phyloP scores from a whole-genome alignment of 1,140 invertebrate genomes.

The Camponotus floridanus region DNA sequence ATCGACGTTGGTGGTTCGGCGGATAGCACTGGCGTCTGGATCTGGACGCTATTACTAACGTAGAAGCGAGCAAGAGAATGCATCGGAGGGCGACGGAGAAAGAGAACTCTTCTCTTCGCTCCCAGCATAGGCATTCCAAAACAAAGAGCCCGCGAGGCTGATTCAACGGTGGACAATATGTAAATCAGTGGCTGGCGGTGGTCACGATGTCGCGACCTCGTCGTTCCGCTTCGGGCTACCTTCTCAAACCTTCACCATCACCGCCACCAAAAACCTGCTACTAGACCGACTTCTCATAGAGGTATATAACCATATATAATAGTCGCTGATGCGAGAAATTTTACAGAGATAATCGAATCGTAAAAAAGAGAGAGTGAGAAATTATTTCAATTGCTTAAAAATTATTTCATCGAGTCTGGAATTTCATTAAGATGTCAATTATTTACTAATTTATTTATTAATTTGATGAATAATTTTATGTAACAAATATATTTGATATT shows the following conservation, averaged over 20 bases:
- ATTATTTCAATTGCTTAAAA: not conserved
- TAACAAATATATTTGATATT: not conserved
- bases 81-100: conserved; percentile 48
- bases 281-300: conserved; percentile 77
- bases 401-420: not conserved
- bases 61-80: conserved; percentile 67
- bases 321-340: conserved; percentile 52
- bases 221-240: conserved; percentile 79
- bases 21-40: conserved; percentile 82
- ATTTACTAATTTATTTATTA: not conserved
- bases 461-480: conserved; percentile 2
- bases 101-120: conserved; percentile 75
- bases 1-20: conserved; percentile 83
- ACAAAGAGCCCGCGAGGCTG: conserved; percentile 83
- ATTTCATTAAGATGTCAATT: not conserved
- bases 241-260: conserved; percentile 81
- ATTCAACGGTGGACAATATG: conserved; percentile 84
- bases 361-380: not conserved
- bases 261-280: conserved; percentile 75
- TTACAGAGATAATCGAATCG: conserved; percentile 1
- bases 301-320: conserved; percentile 80
- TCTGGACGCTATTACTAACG: conserved; percentile 84
- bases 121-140: conserved; percentile 83
- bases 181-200: conserved; percentile 85
- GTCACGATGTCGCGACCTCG: conserved; percentile 86